Evolutionary conservation across 1,140 invertebrate genomes (phyloP).

Genomic region (Lepidostoma basale): DNA sequence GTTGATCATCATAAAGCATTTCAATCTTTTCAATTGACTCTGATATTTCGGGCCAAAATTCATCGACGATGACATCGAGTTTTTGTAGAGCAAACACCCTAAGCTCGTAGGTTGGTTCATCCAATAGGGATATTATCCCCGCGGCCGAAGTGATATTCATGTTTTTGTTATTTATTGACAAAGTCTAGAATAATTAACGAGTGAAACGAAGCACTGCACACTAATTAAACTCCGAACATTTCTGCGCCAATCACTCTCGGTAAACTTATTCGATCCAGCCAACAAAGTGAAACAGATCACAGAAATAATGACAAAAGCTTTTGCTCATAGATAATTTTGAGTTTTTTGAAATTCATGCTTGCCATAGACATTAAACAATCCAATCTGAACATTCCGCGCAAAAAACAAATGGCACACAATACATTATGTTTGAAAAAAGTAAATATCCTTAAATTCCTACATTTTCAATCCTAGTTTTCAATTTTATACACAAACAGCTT

Average conservation of each 20-base stretch:
- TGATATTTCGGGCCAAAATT: slow-evolving; percentile 98
- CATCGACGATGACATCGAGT: slow-evolving; percentile 92
- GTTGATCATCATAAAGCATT: slow-evolving; percentile 91
- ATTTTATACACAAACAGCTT: no score
- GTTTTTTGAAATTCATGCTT: slow-evolving; percentile 29
- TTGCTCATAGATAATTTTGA: slow-evolving; percentile 6
- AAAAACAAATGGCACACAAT: no score
- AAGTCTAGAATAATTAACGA: not conserved
- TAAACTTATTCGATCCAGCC: not conserved
- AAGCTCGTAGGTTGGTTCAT: slow-evolving; percentile 90
- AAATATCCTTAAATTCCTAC: no score
- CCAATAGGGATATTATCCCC: slow-evolving; percentile 93
- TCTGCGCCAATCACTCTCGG: not conserved
- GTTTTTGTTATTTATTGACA: not conserved
- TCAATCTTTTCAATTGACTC: slow-evolving; percentile 98
- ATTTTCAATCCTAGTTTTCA: no score
- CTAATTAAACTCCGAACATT: not conserved
- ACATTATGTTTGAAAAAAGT: no score
- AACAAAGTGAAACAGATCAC: slow-evolving; percentile 1
- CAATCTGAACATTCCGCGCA: no score
- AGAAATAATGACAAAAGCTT: not conserved
- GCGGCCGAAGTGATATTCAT: slow-evolving; percentile 66
- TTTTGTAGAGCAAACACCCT: slow-evolving; percentile 92
- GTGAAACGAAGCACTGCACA: not conserved
- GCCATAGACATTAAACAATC: slow-evolving; percentile 10